Conservation (phyloP, 2,797 vertebrate species). For the Allobates femoralis region DNA sequence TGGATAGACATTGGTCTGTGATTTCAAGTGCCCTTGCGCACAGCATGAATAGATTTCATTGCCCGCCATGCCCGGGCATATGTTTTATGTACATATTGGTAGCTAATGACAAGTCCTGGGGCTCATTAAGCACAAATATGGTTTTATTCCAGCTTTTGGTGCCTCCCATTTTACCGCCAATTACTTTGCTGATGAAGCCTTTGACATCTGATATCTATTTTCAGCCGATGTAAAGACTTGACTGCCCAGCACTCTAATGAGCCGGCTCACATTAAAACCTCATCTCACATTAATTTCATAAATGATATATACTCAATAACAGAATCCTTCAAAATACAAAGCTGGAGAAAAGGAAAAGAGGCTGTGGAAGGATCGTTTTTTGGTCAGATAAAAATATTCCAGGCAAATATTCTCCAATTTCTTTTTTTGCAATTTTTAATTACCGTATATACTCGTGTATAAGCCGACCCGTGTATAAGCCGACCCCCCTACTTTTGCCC, state of each 20-base stretch:
- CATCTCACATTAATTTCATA: not conserved
- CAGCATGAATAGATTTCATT: not conserved
- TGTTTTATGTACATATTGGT: slow-evolving; percentile 5
- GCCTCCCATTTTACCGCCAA: slow-evolving; percentile 47
- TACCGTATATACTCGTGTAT: too few relatives aligned
- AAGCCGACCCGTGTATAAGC: too few relatives aligned
- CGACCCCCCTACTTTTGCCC: too few relatives aligned
- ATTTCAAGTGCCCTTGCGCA: not conserved
- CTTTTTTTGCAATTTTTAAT: too few relatives aligned
- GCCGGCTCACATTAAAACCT: slow-evolving; percentile 14
- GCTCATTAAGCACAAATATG: slow-evolving; percentile 31
- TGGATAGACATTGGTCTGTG: not conserved
- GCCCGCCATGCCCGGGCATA: not conserved
- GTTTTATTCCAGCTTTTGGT: slow-evolving; percentile 25
- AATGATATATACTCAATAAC: slow-evolving; percentile 7
- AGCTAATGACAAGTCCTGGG: slow-evolving; percentile 21
- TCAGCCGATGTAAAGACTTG: not conserved
- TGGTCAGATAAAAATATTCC: too few relatives aligned
- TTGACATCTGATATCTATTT: slow-evolving; percentile 44
- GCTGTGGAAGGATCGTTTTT: not conserved
- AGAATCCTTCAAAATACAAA: slow-evolving; percentile 25
- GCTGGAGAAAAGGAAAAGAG: not conserved
- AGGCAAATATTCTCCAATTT: too few relatives aligned
- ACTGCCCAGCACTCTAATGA: slow-evolving; percentile 25
- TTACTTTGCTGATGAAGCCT: slow-evolving; percentile 12